Evolutionary conservation across 2,888 invertebrate genomes (phyloP), one percentile per base, ranked within the genome.

Genomic region (Myopa tessellatipennis): DNA sequence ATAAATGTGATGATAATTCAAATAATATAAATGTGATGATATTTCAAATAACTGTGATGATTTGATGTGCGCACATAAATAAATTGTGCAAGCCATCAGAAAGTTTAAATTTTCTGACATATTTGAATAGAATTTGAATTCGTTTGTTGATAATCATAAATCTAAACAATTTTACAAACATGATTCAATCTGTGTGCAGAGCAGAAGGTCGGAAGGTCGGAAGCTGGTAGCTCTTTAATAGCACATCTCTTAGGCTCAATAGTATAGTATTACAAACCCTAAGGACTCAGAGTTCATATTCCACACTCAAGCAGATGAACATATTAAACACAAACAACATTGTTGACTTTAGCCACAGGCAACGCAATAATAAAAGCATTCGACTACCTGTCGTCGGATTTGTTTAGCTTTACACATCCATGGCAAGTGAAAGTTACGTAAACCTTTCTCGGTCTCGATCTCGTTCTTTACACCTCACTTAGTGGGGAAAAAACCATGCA

Each of bases 311-410:
- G 38, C 34, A 38, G 38, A 26, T 38, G 55, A 55, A 70, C 34
- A 70, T 70, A 52, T 70, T 55, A 36, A 70, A 70, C 14, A 34
- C 34, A 70, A 70, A 36, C 14, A 36, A 55, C 6, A 55, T 36
- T 70, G 70, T 70, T 70, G 52, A 70, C 70, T 55, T 55, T 55
- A 16, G 70, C 70, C 34, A 26, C 36, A 52, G 36, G 55, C 70
- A 55, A 12, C 16, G 38, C 34, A 36, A 55, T 52, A 55, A 55
- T 52, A 70, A 55, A 55, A 55, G 52, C 36, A 12, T 38, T 65
- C 16, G 4, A 34, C 38, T 65, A 73, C 73, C 61, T 61, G 73
- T 73, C 61, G 38, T 73, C 73, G 61, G 73, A 73, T 74, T 50
- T 60, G 65, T 65, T 40, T 50, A 74, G 45, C 65, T 63, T 65